These are phyloP conservation scores for Lepidurus couesii DNA, from an alignment of 1,140 invertebrate species.

Conservation along the genomic window DNA sequence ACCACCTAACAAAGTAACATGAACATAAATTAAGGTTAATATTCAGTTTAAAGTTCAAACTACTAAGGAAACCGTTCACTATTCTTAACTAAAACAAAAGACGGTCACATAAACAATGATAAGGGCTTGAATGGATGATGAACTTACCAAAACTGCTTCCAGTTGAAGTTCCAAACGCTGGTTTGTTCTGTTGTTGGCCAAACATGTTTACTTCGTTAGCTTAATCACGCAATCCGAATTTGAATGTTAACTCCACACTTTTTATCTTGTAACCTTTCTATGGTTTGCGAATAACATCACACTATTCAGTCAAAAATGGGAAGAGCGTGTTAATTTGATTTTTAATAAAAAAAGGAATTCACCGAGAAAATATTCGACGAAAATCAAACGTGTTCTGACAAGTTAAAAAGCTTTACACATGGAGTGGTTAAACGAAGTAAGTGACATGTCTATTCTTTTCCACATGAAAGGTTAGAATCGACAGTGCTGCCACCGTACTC, in stretches of 20 bases:
- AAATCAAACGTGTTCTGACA: no score
- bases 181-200: slow-evolving; percentile 32
- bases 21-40: neutral
- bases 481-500: no score
- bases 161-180: slow-evolving; percentile 30
- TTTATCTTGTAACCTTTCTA: no score
- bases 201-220: slow-evolving; percentile 28
- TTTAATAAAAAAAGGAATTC: no score
- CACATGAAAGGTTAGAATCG: no score
- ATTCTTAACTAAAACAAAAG: neutral
- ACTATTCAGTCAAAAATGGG: no score
- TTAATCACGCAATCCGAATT: neutral
- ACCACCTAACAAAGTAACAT: slow-evolving; percentile 23
- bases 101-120: neutral
- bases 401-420: no score
- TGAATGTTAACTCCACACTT: neutral
- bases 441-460: no score
- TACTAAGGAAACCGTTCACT: neutral
- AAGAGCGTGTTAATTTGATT: no score
- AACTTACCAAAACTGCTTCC: slow-evolving; percentile 29
- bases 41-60: neutral
- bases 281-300: no score
- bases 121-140: neutral
- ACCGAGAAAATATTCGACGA: no score
- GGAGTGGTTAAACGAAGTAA: no score